Conservation (phyloP, 2,113 vertebrate genomes). For the Odocoileus hemionus region DNA sequence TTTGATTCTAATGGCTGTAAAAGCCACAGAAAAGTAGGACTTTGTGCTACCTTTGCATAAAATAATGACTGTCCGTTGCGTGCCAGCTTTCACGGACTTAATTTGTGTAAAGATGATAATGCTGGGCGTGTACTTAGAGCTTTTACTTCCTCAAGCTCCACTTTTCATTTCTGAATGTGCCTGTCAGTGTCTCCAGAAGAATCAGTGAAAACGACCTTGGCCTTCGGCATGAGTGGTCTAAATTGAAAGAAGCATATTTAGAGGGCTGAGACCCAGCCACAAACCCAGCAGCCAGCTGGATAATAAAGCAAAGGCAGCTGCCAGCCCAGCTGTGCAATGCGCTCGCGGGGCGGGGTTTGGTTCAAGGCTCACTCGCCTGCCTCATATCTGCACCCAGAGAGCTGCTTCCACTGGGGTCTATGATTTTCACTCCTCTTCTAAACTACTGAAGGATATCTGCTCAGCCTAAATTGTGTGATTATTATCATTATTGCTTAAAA, state of each 20-base stretch:
- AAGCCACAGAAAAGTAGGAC: neutral
- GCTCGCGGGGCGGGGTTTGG: rapidly evolving
- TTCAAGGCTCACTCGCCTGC: rapidly evolving
- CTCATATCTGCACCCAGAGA: neutral
- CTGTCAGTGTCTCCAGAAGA: neutral
- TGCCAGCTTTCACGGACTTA: neutral
- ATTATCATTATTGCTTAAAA: neutral
- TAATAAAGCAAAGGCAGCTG: neutral
- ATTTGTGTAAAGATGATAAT: neutral
- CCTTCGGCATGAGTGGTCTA: neutral
- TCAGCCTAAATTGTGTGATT: no score
- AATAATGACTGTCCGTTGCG: neutral
- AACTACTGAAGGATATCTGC: neutral
- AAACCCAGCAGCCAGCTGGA: neutral
- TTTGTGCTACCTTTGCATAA: neutral
- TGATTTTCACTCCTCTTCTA: neutral
- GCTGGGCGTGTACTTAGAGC: neutral
- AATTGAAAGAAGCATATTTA: neutral
- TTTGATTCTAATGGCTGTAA: constrained; percentile 27
- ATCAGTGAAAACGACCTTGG: neutral
- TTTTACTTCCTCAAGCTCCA: neutral
- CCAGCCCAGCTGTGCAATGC: rapidly evolving
- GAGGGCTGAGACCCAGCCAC: neutral
- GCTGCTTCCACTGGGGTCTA: rapidly evolving
- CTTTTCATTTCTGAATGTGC: neutral